A percentile compares a stretch with the other conserved stretches of the same genome.
These are phyloP conservation scores for Orbicella faveolata DNA, from an alignment of 64 coral and sea anemone species.

Conservation along the genomic window DNA sequence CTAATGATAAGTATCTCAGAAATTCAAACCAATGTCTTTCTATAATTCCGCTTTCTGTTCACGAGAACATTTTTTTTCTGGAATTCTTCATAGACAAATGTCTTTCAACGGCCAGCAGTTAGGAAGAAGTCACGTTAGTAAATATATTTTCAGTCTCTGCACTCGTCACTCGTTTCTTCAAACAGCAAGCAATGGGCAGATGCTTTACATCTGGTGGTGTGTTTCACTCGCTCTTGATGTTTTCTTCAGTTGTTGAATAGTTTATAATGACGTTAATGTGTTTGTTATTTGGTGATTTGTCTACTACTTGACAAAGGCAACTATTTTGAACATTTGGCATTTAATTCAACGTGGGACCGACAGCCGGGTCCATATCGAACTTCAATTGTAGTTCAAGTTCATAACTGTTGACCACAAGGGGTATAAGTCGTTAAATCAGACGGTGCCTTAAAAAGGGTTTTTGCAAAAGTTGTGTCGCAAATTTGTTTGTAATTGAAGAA, in stretches of 20 bases:
- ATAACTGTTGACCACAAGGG: background rate
- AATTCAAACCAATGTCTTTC: background rate
- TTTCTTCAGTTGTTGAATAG: background rate
- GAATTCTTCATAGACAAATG: background rate
- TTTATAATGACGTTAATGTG: slow-evolving; percentile 4
- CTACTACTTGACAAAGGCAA: background rate
- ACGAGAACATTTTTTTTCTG: background rate
- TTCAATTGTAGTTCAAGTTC: background rate
- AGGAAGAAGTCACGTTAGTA: too few species aligned
- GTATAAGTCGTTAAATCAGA: background rate
- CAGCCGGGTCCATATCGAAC: background rate
- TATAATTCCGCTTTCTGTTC: background rate
- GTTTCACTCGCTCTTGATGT: background rate
- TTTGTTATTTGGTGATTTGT: background rate
- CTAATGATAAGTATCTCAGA: slow-evolving; percentile 5
- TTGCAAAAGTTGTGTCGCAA: background rate
- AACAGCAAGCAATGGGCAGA: background rate
- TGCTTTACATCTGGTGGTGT: background rate
- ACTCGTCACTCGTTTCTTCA: too few species aligned
- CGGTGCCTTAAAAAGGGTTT: background rate
- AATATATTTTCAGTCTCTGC: too few species aligned
- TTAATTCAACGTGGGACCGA: background rate
- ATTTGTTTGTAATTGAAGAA: slow-evolving; percentile 5
- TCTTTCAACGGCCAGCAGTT: too few species aligned
- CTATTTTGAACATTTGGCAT: background rate